Evolutionary conservation across 2,888 invertebrate species (phyloP), one percentile per base, ranked within the genome.

Genomic region (Rotaria sp.): DNA sequence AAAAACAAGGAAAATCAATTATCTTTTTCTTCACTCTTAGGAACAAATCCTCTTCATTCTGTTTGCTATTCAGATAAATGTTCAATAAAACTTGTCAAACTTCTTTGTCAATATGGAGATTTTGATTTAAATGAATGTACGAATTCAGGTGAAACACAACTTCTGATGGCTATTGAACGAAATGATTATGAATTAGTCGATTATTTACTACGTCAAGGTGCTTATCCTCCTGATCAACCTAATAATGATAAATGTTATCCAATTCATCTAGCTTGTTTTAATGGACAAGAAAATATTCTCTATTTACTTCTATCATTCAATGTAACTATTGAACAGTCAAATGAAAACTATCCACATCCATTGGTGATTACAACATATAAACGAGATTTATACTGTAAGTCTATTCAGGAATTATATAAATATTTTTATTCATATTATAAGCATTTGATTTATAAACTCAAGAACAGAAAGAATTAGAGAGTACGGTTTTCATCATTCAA

Each of bases 281-380:
- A 80, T 45, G 80, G 80, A n/a, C 80, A 45, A 45, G 26, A 45
- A 4, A 45, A 80, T 80, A 80, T 80, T 45, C 45, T 80, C 41
- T 45, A 45, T 45, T 45, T 80, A 45, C 45, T 80, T 2, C 13
- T 80, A 45, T 26, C 80, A 45, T 80, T 45, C 15, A 80, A 80
- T 80, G 80, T 45, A 5, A 45, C 11, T 41, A 80, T 80, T 80
- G 80, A 80, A 45, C 45, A 80, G 13, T 45, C 80, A 10, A 80
- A 80, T 45, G 80, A 41, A 80, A 80, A 80, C n/a, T 80, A 80
- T 80, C 80, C 80, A 45, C 80, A 80, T 80, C 80, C 80, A 80
- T 80, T 80, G 21, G 80, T 80, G 8, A 80, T 80, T 45, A 80
- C 80, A 80, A 80, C 80, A 45, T 80, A 80, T 80, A 80, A 80